A percentile compares a stretch with the other conserved stretches of the same genome.
These are phyloP conservation scores for Cyanoderma ruficeps DNA, from an alignment of 2,113 vertebrate species.

Conservation along the genomic window DNA sequence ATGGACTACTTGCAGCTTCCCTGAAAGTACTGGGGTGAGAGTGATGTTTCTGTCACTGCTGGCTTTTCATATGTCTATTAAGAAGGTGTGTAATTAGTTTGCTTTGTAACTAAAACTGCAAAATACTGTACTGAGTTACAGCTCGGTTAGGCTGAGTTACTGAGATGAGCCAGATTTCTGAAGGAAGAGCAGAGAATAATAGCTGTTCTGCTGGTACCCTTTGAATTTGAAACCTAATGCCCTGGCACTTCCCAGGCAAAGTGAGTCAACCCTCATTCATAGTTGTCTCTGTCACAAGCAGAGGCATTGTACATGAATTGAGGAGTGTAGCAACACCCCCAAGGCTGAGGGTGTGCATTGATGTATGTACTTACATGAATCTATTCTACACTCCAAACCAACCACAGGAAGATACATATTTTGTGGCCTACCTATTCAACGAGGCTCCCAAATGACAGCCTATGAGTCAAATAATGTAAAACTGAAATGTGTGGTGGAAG, in stretches of 20 bases:
- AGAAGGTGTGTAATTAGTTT: not conserved
- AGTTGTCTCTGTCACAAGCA: not conserved
- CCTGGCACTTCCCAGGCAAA: not conserved
- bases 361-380: not conserved
- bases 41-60: not conserved
- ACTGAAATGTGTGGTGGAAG: not conserved
- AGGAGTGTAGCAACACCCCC: not conserved
- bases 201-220: not conserved
- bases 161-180: not conserved
- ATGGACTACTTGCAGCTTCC: not conserved
- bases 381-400: not conserved
- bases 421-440: not conserved
- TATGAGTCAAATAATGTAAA: conserved; percentile 24
- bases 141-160: not conserved
- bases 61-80: not conserved
- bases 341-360: not conserved
- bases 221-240: not conserved
- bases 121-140: not conserved
- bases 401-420: not conserved
- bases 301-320: not conserved
- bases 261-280: not conserved
- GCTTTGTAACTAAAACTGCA: conserved; percentile 4
- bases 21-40: not conserved
- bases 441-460: conserved; percentile 9
- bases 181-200: not conserved